These are phyloP conservation scores for Nixonia krombeini DNA, from an alignment of 1,140 invertebrate species.

Conservation along the genomic window DNA sequence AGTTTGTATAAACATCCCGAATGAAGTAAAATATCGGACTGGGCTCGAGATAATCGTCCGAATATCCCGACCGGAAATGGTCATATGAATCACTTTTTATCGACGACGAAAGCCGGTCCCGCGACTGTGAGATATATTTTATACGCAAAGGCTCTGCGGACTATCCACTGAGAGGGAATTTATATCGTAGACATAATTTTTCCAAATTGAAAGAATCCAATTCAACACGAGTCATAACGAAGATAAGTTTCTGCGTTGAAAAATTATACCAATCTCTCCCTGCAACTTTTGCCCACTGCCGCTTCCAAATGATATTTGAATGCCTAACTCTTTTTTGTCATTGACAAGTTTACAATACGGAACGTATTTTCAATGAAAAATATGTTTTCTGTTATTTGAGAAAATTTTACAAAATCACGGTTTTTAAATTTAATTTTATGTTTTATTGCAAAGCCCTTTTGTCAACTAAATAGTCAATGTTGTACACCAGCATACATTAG, in stretches of 20 bases:
- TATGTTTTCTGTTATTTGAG: too few relatives aligned
- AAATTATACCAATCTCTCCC: conserved; percentile 35
- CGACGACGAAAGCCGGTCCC: conserved; percentile 35
- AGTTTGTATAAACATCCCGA: conserved; percentile 23
- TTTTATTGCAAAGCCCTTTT: too few relatives aligned
- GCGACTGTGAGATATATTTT: conserved; percentile 32
- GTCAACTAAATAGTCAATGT: too few relatives aligned
- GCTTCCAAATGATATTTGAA: too few relatives aligned
- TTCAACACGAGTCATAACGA: conserved; percentile 26
- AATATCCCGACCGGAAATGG: conserved; percentile 36
- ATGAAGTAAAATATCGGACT: conserved; percentile 20
- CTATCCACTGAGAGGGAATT: conserved; percentile 21
- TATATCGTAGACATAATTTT: conserved; percentile 40
- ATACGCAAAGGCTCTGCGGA: conserved; percentile 26
- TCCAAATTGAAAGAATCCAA: conserved; percentile 43
- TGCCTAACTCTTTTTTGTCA: too few relatives aligned
- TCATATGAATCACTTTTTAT: conserved; percentile 46
- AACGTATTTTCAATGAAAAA: too few relatives aligned
- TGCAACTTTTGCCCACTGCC: too few relatives aligned
- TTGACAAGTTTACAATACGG: too few relatives aligned
- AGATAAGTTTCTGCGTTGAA: conserved; percentile 22
- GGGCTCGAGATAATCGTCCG: conserved; percentile 33
- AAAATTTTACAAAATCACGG: too few relatives aligned
- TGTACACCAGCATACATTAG: too few relatives aligned
- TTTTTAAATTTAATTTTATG: too few relatives aligned